Base-by-base conservation (phyloP, 2,113 vertebrate genomes). In the Lanius ludovicianus region DNA sequence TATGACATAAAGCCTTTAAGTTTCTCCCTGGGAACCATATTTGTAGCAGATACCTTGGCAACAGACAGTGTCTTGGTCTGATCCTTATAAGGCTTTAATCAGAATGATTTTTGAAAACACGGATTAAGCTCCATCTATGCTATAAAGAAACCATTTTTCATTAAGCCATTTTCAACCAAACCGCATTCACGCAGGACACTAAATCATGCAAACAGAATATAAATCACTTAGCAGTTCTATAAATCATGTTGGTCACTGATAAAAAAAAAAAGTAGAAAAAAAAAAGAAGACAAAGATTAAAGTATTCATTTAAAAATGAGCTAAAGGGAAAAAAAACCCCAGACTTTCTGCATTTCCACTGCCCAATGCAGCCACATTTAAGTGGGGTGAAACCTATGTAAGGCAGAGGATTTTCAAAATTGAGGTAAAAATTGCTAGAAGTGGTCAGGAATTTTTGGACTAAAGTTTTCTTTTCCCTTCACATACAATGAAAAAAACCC, bases 131-230 rank as follows among this genome's bases (percentile, higher is more conserved):
- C 68, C 73, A 80, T 94, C 56, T 84, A 73, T 78, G 85, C 47
- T 95, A 60, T 78, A 92, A 95, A 95, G 93, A 94, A 97, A 87
- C 80, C 70, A 95, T 94, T 94, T 93, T 92, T 96, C 82, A 89
- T 86, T 87, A 77, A 89, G 71, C 88, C 57, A 44, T 94, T 96
- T 96, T 90, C 73, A 93, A 93, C 80, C 60, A 94, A 93, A 92
- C 85, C 84, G 56, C 73, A 41, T 75, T 92, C 73, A 73, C 16
- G 9, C 22, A 85, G 80, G 74, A 89, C 76, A 87, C 55, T 93
- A 93, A 93, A 96, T 97, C 96, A 89, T 78, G 84, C 52, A 93
- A 93, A 93, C 76, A 84, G 88, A 92, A 81, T 73, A 91, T 87
- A 90, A 90, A 96, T 96, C 86, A 94, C 44, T 89, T 52, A 18